A percentile compares a stretch with the other conserved stretches of the same genome.
Evolutionary conservation across 2,888 invertebrate genomes (phyloP).

Genomic region (Aplocera efformata): DNA sequence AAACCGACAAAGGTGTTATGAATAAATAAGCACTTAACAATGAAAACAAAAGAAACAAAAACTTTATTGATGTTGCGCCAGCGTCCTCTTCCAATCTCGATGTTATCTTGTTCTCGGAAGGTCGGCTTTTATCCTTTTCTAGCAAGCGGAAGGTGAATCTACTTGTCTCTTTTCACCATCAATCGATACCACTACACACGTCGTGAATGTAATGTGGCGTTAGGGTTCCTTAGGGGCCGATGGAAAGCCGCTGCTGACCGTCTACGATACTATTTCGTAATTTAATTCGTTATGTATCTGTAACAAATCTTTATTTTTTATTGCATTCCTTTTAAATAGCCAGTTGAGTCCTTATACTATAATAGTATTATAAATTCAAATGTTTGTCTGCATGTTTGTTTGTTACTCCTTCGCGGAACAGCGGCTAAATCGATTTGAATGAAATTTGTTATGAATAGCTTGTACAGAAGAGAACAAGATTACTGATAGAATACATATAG

Average conservation of each 20-base stretch:
- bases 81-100: slow-evolving; percentile 62
- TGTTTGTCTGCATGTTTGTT: too few relatives aligned
- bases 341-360: too few relatives aligned
- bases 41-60: slow-evolving; percentile 37
- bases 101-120: slow-evolving; percentile 77
- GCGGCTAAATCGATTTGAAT: too few relatives aligned
- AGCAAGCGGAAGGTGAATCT: slow-evolving; percentile 15
- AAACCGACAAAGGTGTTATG: slow-evolving; percentile 76
- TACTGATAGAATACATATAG: too few relatives aligned
- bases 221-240: slow-evolving; percentile 14
- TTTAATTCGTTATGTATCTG: too few relatives aligned
- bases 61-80: slow-evolving; percentile 65
- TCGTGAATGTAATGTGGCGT: slow-evolving; percentile 48
- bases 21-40: slow-evolving; percentile 69
- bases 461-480: too few relatives aligned
- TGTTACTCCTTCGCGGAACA: too few relatives aligned
- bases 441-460: too few relatives aligned
- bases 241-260: neutral
- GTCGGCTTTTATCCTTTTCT: slow-evolving; percentile 42
- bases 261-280: too few relatives aligned
- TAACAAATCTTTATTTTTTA: too few relatives aligned
- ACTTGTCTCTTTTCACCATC: slow-evolving; percentile 47
- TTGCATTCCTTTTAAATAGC: too few relatives aligned
- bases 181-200: slow-evolving; percentile 69
- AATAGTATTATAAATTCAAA: too few relatives aligned